These are phyloP conservation scores for Loris lydekkerianus DNA, from an alignment of 2,797 vertebrate genomes.

Conservation along the genomic window DNA sequence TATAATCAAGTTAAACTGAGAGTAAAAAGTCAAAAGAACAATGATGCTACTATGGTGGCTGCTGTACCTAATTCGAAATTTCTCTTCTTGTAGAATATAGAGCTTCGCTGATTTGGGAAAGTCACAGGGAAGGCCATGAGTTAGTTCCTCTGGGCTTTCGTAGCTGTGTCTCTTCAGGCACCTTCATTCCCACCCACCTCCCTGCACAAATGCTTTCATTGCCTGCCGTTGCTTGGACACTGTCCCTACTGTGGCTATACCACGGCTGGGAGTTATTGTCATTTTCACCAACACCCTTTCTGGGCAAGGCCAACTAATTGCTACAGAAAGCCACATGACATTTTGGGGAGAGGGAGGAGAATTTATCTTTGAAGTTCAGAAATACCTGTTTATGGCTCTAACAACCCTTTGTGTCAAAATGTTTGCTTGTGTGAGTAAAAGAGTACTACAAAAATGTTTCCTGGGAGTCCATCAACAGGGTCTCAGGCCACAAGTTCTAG, in stretches of 20 bases:
- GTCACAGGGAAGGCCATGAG: not conserved
- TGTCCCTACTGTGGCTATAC: not conserved
- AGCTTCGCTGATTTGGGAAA: not conserved
- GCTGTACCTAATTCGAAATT: not conserved
- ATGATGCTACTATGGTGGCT: not conserved
- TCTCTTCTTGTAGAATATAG: not conserved
- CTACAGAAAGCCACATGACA: not conserved
- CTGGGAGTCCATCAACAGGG: not conserved
- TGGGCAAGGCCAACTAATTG: not conserved
- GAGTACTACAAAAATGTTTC: not conserved
- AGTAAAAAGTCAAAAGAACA: not conserved
- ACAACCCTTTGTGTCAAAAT: slow-evolving; percentile 30
- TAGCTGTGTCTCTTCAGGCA: not conserved
- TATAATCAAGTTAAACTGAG: not conserved
- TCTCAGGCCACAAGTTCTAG: not conserved
- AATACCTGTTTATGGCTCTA: not conserved
- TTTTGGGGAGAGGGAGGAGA: not conserved
- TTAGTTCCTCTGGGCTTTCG: not conserved
- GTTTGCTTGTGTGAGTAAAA: not conserved
- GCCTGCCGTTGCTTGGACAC: too few species aligned
- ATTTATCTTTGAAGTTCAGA: slow-evolving; percentile 17
- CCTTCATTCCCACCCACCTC: rapidly evolving
- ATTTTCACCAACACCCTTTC: not conserved
- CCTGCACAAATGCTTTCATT: not conserved
- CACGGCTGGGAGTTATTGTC: not conserved